Conservation (phyloP, 2,113 vertebrate genomes). For the Conger conger region DNA sequence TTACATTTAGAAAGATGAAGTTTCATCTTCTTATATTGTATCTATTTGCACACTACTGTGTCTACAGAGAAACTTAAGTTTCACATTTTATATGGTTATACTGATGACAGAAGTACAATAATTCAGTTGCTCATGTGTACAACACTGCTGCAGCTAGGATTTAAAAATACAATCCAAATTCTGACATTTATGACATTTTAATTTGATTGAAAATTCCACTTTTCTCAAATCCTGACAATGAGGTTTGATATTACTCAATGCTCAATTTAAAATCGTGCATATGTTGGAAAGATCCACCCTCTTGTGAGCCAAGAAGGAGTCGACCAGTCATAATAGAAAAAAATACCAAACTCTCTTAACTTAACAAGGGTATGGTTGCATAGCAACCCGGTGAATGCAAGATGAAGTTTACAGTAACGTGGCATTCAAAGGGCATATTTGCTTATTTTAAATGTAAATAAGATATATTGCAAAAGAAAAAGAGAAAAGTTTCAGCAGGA, state of each 20-base stretch:
- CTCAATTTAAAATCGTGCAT: not conserved
- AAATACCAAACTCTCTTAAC: constrained; percentile 1
- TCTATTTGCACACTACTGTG: not conserved
- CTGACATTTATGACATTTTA: not conserved
- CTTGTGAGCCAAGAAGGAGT: not conserved
- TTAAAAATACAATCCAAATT: not conserved
- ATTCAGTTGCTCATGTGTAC: not conserved
- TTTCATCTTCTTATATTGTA: not conserved
- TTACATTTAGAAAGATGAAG: not conserved
- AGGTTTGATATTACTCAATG: not conserved
- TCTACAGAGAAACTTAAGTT: not conserved
- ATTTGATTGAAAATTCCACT: too few species aligned
- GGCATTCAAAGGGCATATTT: not conserved
- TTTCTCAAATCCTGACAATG: not conserved
- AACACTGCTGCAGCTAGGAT: not conserved
- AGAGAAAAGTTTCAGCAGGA: not conserved
- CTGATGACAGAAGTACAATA: not conserved
- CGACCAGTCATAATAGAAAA: constrained; percentile 1
- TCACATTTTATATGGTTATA: not conserved
- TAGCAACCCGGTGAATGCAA: constrained; percentile 27
- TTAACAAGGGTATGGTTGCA: constrained; percentile 26
- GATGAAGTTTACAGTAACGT: constrained; percentile 9
- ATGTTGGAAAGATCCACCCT: not conserved
- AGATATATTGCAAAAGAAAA: not conserved
- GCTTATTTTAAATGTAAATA: constrained; percentile 14